Percentiles rank a stretch among this genome's conserved stretches.
These are phyloP conservation scores for Tiaroga cobitis DNA, from an alignment of 2,797 vertebrate species.

Conservation along the genomic window DNA sequence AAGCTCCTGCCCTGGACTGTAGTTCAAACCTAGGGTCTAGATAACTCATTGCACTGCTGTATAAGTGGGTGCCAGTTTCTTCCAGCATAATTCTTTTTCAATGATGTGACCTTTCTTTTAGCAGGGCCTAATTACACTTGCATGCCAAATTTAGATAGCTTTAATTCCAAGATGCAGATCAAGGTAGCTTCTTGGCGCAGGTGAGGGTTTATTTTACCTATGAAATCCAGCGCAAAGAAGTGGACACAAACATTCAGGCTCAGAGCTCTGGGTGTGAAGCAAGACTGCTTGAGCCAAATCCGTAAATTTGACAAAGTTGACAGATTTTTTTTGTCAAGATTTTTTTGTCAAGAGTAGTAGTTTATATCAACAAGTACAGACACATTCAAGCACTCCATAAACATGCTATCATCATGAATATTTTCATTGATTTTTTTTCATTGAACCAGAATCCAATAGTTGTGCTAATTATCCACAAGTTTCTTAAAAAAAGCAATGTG, in stretches of 20 bases:
- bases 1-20: constrained; percentile 21
- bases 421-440: not conserved
- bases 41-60: constrained; percentile 13
- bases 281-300: not conserved
- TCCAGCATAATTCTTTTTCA: constrained; percentile 24
- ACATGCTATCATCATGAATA: not conserved
- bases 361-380: not conserved
- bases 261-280: not conserved
- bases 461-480: not conserved
- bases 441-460: not conserved
- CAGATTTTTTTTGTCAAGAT: not conserved
- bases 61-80: constrained; percentile 20
- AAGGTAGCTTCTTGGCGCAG: not conserved
- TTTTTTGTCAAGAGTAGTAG: constrained; percentile 2
- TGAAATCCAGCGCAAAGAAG: not conserved
- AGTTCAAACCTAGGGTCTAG: constrained; percentile 38
- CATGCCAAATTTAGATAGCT: constrained; percentile 24
- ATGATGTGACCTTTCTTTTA: constrained; percentile 53
- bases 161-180: constrained; percentile 48
- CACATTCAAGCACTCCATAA: not conserved
- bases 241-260: not conserved
- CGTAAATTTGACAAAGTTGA: not conserved
- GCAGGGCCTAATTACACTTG: constrained; percentile 43
- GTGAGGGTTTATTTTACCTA: constrained; percentile 24
- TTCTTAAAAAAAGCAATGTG: not conserved